Conservation (phyloP, 2,113 vertebrate species). For the Numenius arquata region DNA sequence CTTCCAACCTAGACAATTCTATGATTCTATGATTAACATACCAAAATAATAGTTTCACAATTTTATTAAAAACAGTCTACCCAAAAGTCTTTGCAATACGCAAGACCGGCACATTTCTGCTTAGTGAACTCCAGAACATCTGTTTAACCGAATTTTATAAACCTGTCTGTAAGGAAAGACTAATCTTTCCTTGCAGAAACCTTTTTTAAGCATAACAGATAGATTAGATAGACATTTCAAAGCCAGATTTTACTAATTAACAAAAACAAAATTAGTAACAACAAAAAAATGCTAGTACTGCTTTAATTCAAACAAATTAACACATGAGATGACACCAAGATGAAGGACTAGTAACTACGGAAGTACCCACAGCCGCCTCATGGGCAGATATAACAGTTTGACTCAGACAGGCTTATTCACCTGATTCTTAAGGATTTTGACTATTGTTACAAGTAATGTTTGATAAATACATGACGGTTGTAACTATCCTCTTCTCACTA, state of each 20-base stretch:
- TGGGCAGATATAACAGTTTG: not conserved
- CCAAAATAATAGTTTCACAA: not conserved
- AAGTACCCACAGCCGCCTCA: not conserved
- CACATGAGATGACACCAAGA: not conserved
- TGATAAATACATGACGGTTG: not conserved
- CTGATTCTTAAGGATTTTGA: not conserved
- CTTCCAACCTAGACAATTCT: too few species aligned
- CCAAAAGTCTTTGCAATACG: not conserved
- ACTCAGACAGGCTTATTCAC: not conserved
- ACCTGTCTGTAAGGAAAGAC: not conserved
- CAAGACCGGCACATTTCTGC: not conserved
- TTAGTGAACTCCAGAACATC: not conserved
- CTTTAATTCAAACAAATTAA: not conserved
- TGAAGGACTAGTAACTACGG: not conserved
- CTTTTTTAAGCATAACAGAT: not conserved
- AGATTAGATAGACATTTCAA: not conserved
- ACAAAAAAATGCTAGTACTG: not conserved
- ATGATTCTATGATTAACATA: too few species aligned
- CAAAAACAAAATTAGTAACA: not conserved
- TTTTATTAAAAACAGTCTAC: not conserved
- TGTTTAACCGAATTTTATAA: not conserved
- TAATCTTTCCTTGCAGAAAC: not conserved
- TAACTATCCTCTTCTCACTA: not conserved
- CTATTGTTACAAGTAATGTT: not conserved
- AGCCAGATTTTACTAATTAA: not conserved